Conservation (phyloP, 2,888 invertebrate species). For the Gonocerus acuteangulatus region DNA sequence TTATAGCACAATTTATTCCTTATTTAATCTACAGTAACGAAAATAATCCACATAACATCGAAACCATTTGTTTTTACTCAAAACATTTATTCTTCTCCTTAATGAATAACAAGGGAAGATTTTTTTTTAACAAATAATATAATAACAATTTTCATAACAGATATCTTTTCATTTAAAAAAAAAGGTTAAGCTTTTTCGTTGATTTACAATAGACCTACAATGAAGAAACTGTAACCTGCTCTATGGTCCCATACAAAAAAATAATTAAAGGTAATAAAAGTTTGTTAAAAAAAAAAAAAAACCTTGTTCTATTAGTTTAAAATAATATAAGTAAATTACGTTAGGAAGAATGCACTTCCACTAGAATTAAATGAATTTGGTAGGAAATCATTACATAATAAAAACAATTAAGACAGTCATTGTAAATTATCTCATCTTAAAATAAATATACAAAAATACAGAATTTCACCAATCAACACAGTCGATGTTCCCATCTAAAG, state of each 20-base stretch:
- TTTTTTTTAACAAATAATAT: conserved; percentile 15
- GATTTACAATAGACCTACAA: no score
- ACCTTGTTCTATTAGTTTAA: no score
- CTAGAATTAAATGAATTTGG: no score
- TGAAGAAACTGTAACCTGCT: no score
- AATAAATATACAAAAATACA: conserved; percentile 28
- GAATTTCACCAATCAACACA: conserved; percentile 23
- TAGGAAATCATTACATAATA: neutral
- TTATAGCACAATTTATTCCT: conserved; percentile 8
- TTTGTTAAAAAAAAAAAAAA: no score
- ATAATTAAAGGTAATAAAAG: no score
- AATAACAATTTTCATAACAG: conserved; percentile 21
- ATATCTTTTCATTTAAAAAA: neutral
- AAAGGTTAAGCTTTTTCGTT: no score
- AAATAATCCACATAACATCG: conserved; percentile 13
- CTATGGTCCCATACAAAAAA: no score
- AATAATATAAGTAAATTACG: no score
- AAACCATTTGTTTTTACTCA: neutral
- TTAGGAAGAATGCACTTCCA: no score
- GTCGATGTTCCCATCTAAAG: conserved; percentile 7
- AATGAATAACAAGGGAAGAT: conserved; percentile 3
- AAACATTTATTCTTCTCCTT: conserved; percentile 12
- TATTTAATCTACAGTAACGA: conserved; percentile 19
- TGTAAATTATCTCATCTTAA: conserved; percentile 9
- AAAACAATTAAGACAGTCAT: conserved; percentile 18